Percentiles rank a stretch among this genome's conserved stretches.
These are phyloP conservation scores for Lophochroa leadbeateri DNA, from an alignment of 2,113 vertebrate genomes.

Conservation along the genomic window DNA sequence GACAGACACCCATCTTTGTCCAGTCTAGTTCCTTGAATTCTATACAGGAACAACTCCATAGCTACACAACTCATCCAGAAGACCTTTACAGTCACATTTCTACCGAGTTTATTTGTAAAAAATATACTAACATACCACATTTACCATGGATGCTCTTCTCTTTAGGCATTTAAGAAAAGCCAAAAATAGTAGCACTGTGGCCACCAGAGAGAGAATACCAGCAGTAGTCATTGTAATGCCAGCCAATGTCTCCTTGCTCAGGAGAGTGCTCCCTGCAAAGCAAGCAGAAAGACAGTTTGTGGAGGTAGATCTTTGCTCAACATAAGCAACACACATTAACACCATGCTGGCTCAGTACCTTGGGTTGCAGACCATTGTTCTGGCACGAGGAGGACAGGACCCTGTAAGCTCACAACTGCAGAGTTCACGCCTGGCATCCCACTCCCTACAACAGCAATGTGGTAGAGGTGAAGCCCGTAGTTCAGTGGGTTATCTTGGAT, in stretches of 20 bases:
- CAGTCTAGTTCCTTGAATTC: not conserved
- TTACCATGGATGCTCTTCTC: not conserved
- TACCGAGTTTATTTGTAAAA: conserved; percentile 21
- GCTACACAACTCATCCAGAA: not conserved
- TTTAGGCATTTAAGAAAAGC: not conserved
- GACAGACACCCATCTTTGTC: too few relatives aligned
- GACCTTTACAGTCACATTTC: not conserved
- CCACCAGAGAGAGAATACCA: not conserved
- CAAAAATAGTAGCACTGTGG: not conserved
- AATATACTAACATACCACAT: not conserved
- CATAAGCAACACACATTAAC: not conserved
- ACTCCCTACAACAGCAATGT: not conserved
- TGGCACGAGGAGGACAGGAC: conserved; percentile 68
- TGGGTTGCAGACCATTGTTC: not conserved
- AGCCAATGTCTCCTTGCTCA: not conserved
- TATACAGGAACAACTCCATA: not conserved
- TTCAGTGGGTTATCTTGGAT: accelerated
- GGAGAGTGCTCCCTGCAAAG: not conserved
- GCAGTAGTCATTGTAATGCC: not conserved
- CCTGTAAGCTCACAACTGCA: conserved; percentile 53
- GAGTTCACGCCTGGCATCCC: not conserved
- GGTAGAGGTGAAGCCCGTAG: accelerated
- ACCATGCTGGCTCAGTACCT: conserved; percentile 37
- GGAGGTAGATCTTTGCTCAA: too few relatives aligned
- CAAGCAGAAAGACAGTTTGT: not conserved